phyloP scores from a whole-genome alignment of 2,113 vertebrate species.

The Axis porcinus region DNA sequence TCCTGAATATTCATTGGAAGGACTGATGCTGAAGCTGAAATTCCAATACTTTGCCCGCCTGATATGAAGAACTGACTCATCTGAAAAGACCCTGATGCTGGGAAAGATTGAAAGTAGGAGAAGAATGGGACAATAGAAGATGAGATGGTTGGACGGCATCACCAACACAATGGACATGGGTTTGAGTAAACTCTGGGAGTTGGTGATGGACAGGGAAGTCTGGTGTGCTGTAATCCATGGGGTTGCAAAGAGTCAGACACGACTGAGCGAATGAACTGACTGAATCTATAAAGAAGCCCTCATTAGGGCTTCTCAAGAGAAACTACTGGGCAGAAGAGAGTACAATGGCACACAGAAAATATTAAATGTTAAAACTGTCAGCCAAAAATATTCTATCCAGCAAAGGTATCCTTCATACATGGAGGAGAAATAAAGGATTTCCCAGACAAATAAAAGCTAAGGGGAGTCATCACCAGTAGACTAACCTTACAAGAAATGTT shows the following conservation, averaged over 20 bases:
- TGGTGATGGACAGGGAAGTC: background rate
- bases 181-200: background rate
- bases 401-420: background rate
- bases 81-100: background rate
- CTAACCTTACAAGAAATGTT: background rate
- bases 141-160: background rate
- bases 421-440: background rate
- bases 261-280: background rate
- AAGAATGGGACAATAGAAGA: background rate
- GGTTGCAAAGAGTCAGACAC: fast-evolving
- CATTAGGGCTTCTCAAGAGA: background rate
- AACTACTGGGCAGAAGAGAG: background rate
- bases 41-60: background rate
- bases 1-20: background rate
- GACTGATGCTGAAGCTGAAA: background rate
- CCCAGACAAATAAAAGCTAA: background rate
- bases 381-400: background rate
- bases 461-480: background rate
- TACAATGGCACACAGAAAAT: background rate
- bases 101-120: background rate
- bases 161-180: background rate
- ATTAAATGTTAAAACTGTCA: background rate
- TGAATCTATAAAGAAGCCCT: background rate
- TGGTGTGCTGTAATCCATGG: background rate
- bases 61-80: background rate